Evolutionary conservation across 1,140 invertebrate genomes (phyloP).

Genomic region (Pantala flavescens): DNA sequence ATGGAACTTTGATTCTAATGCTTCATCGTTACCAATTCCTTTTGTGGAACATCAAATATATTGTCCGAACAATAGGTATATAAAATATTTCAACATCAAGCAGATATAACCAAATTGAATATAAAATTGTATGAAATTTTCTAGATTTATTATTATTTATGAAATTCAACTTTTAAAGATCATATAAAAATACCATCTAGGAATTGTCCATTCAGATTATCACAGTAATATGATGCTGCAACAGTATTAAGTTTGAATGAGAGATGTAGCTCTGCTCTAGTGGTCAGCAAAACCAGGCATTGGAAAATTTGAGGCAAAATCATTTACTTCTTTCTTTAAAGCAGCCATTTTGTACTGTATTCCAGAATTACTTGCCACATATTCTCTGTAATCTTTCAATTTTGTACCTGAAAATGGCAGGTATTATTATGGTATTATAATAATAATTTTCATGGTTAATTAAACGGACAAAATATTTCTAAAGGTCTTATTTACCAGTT

Average conservation of each 20-base stretch:
- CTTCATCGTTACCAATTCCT: no score
- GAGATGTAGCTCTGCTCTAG: constrained; percentile 21
- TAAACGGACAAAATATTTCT: neutral
- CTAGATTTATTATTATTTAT: neutral
- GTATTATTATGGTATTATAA: neutral
- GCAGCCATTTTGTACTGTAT: constrained; percentile 33
- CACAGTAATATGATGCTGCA: neutral
- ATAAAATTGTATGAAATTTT: neutral
- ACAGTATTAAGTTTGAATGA: neutral
- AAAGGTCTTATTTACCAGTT: constrained; percentile 27
- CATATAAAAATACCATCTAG: neutral
- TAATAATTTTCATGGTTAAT: neutral
- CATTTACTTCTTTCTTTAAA: constrained; percentile 39
- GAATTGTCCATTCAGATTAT: neutral
- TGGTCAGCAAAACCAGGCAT: constrained; percentile 45
- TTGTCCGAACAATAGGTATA: no score
- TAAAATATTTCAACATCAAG: no score
- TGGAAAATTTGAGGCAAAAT: constrained; percentile 45
- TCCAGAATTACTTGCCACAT: constrained; percentile 35
- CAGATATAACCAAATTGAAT: no score
- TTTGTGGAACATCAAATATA: no score
- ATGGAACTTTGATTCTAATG: no score
- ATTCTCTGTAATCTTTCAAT: constrained; percentile 45
- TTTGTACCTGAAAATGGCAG: constrained; percentile 26
- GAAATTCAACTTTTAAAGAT: neutral